Evolutionary conservation across 2,888 invertebrate genomes (phyloP).

Genomic region (Hesperia comma): DNA sequence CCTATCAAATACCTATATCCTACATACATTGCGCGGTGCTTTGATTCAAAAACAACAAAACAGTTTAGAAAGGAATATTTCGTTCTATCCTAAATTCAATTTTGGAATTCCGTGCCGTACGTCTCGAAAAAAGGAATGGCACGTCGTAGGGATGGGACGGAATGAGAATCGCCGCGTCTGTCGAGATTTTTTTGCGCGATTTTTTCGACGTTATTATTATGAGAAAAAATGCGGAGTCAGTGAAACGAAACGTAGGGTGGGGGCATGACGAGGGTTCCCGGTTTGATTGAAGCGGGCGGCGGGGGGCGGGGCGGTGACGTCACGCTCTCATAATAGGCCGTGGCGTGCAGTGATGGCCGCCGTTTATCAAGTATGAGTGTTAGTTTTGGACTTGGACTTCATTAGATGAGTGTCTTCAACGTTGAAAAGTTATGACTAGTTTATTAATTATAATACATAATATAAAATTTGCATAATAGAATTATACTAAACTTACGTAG

Average conservation of each 20-base stretch:
- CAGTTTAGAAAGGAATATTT: constrained; percentile 33
- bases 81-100: constrained; percentile 56
- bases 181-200: constrained; percentile 82
- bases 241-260: constrained; percentile 82
- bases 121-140: constrained; percentile 62
- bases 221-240: constrained; percentile 83
- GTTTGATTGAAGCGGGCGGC: constrained; percentile 81
- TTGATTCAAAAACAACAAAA: constrained; percentile 20
- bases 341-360: constrained; percentile 83
- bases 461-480: no score
- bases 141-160: constrained; percentile 75
- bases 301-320: constrained; percentile 83
- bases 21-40: background rate
- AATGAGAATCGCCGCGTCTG: constrained; percentile 72
- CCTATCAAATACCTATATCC: no score
- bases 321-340: constrained; percentile 83
- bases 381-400: constrained; percentile 73
- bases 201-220: constrained; percentile 84
- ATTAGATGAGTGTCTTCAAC: constrained; percentile 49
- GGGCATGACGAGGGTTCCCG: constrained; percentile 83
- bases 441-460: background rate
- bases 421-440: constrained; percentile 7
- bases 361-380: constrained; percentile 77
- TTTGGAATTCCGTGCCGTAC: constrained; percentile 63
- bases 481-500: no score